A percentile compares a stretch with the other conserved stretches of the same genome.
Conservation (phyloP, 2,797 vertebrate genomes). For the Ibycter americanus region DNA sequence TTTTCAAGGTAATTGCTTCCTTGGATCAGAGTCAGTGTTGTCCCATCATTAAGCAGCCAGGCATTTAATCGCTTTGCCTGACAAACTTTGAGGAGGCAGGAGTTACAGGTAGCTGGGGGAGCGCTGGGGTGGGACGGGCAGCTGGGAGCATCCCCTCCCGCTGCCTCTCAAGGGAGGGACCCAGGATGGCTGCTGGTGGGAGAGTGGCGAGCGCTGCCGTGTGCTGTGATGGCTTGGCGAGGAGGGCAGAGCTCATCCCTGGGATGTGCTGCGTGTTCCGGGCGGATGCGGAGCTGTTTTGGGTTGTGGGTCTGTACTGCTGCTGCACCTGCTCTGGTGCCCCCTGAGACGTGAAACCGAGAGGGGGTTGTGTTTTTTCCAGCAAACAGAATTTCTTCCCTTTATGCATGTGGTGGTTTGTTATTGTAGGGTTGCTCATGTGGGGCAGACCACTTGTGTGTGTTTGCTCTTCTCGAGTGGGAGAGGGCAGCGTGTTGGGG, state of each 20-base stretch:
- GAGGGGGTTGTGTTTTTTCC: neutral
- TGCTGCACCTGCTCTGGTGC: neutral
- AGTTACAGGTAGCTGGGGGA: neutral
- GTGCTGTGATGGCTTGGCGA: accelerated
- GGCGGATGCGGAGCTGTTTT: accelerated
- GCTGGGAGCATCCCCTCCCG: neutral
- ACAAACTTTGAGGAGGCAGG: conserved; percentile 21
- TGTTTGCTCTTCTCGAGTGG: neutral
- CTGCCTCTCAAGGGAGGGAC: neutral
- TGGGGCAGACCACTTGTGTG: accelerated
- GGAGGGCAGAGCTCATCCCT: neutral
- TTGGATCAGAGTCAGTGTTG: conserved; percentile 67
- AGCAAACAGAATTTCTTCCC: neutral
- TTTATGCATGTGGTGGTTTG: accelerated
- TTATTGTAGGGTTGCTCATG: neutral
- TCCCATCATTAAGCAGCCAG: conserved; percentile 75
- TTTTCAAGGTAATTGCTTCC: conserved; percentile 88
- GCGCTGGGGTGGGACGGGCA: neutral
- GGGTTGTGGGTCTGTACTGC: accelerated
- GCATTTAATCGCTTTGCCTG: conserved; percentile 62
- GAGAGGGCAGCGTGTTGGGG: accelerated
- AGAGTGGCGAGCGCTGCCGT: accelerated
- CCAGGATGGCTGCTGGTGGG: neutral
- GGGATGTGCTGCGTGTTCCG: conserved; percentile 10
- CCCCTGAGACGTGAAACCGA: accelerated